Base-by-base conservation (phyloP, 2,888 invertebrate species). In the Megastigmus dorsalis region DNA sequence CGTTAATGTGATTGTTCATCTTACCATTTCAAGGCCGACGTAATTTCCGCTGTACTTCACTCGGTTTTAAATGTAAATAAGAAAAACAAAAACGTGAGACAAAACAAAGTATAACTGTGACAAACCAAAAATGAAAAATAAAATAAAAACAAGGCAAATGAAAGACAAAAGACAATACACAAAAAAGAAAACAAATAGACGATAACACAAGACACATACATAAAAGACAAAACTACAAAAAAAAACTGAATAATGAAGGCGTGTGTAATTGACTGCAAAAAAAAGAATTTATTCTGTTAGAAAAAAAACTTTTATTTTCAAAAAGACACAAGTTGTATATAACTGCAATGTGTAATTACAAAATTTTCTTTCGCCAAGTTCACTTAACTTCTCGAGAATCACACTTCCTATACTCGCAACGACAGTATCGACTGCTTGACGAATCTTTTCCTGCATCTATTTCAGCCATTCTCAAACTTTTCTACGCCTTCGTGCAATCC, bases 381-480 rank as follows among this genome's bases (percentile, higher is more conserved):
- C 41, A 66, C 65, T 72, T 72, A 66, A 43, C 70, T 66, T 74
- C 60, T 66, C 60, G 36, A 69, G 52, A 63, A 69, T 18, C 36
- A 48, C 54, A 33, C 67, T 30, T 67, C 9, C 65, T 69, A 54
- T 55, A n/a, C n/a, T 70, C 67, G 67, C 67, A 67, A 60, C n/a
- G 30, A 59, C 59, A 54, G 30, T 48, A 45, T 68, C 55, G 68
- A 68, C 74, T 52, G 59, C 26, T 26, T 52, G 62, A 63, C 66
- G 71, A 68, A 30, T 59, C 54, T 20, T 48, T 75, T 75, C 55
- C 62, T 67, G n/a, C 77, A 72, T 72, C 74, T 71, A 76, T 78
- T n/a, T 72, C 78, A 79, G 79, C 78, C 78, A 77, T 80, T 80
- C 79, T 79, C 78, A 79, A 75, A 79, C 77, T 62, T 69, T 52